Evolutionary conservation across 2,888 invertebrate genomes (phyloP).

Genomic region (Globia sparganii): DNA sequence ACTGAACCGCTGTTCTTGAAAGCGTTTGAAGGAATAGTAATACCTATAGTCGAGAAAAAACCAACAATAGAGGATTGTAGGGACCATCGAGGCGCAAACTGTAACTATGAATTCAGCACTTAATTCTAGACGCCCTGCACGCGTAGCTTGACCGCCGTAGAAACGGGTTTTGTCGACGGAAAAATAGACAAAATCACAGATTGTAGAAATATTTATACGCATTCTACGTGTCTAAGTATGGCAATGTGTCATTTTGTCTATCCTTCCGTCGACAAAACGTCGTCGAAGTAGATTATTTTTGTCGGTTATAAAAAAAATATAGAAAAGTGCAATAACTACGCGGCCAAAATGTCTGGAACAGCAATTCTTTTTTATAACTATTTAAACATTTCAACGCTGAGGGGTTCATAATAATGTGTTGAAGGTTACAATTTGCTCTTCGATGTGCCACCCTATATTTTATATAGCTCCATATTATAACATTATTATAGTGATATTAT

Average conservation of each 20-base stretch:
- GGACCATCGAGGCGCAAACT: neutral
- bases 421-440: neutral
- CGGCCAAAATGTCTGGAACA: neutral
- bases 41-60: neutral
- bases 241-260: no score
- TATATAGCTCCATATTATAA: neutral
- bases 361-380: neutral
- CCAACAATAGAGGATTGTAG: neutral
- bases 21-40: neutral
- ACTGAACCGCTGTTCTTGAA: no score
- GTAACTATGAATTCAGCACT: neutral
- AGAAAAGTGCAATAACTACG: neutral
- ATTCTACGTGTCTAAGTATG: no score
- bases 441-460: neutral
- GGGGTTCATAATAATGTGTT: neutral
- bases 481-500: constrained; percentile 1
- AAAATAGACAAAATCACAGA: no score
- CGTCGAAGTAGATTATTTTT: no score
- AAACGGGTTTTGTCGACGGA: no score
- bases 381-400: no score
- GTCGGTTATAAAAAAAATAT: no score
- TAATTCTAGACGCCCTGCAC: no score
- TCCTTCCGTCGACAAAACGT: no score
- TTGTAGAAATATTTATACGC: no score
- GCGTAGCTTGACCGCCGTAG: no score